Percentiles rank a stretch among this genome's conserved stretches.
phyloP scores from a whole-genome alignment of 2,797 vertebrate genomes.

The Chaetodon trifasciatus region DNA sequence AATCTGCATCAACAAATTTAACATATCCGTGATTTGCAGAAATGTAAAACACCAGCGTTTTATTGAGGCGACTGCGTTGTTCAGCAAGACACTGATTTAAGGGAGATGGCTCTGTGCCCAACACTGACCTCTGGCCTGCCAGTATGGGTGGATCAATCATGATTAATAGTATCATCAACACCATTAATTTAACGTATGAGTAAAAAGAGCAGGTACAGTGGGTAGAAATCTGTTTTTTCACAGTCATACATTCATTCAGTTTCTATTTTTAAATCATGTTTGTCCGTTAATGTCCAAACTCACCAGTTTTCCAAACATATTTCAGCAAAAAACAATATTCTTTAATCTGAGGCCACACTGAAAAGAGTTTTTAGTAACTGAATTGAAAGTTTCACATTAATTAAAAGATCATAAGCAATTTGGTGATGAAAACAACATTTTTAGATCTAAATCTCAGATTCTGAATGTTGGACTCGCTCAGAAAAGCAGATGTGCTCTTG shows the following conservation, averaged over 20 bases:
- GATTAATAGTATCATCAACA: slow-evolving; percentile 3
- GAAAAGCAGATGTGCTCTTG: not conserved
- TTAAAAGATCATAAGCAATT: slow-evolving; percentile 4
- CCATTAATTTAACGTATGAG: not conserved
- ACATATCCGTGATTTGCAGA: no score
- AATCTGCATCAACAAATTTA: no score
- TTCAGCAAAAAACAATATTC: slow-evolving; percentile 6
- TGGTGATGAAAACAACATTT: not conserved
- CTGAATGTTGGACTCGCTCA: not conserved
- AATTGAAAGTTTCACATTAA: not conserved
- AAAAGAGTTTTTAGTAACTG: not conserved
- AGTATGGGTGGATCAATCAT: not conserved
- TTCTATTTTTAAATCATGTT: not conserved
- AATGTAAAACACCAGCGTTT: no score
- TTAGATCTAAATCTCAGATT: slow-evolving; percentile 1
- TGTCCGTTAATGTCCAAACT: not conserved
- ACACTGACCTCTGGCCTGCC: not conserved
- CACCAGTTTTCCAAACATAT: not conserved
- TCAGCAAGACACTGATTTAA: not conserved
- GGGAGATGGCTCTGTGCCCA: not conserved
- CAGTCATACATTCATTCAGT: slow-evolving; percentile 22
- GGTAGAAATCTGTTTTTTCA: not conserved
- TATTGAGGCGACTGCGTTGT: no score
- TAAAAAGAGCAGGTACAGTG: slow-evolving; percentile 4
- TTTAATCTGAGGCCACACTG: slow-evolving; percentile 4